Evolutionary conservation across 2,888 invertebrate species (phyloP), one percentile per base, ranked within the genome.

Genomic region (Polyommatus icarus): DNA sequence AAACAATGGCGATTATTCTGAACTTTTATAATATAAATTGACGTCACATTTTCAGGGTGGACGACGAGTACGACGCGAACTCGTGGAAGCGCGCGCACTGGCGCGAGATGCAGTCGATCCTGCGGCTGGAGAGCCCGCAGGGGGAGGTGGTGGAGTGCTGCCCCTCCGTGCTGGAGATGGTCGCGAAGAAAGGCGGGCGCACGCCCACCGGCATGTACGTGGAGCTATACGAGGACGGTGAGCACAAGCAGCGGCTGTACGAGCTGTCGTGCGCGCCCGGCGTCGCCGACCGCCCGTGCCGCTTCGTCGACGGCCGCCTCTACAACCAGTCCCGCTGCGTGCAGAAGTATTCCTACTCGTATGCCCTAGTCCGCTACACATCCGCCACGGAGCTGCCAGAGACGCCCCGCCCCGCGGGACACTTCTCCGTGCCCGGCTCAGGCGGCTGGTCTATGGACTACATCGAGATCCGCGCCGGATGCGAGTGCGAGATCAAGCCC

Each of bases 331-430:
- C 97, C n/a, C 94, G 95, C 84, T 98, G 98, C 91, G 96, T 97
- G 75, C 98, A 98, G 88, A 96, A 96, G 88, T 97, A 96, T 89
- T 96, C 97, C 75, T 98, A 96, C 87, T 96, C 97, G 4, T 98
- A 98, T 91, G 98, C 98, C 78, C 94, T 98, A 82, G 96, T 98
- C 78, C 95, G 96, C 83, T 96, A 96, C 85, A 94, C 88, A 78
- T 85, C 91, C 81, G 89, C 90, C 71, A 89, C 90, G 59, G 91
- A 93, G 78, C 89, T 90, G 81, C 94, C 93, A 67, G 88, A 87
- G 77, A 81, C 88, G 78, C 88, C 88, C 81, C 87, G 90, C 81
- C 89, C 91, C 32, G 90, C 92, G 79, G 90, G 90, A 67, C 89
- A 91, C 79, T 91, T 92, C 84, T 88, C 91, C 1, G 91, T 96